Base-by-base conservation (phyloP, 2,888 invertebrate genomes). In the Exocentrus adspersus region DNA sequence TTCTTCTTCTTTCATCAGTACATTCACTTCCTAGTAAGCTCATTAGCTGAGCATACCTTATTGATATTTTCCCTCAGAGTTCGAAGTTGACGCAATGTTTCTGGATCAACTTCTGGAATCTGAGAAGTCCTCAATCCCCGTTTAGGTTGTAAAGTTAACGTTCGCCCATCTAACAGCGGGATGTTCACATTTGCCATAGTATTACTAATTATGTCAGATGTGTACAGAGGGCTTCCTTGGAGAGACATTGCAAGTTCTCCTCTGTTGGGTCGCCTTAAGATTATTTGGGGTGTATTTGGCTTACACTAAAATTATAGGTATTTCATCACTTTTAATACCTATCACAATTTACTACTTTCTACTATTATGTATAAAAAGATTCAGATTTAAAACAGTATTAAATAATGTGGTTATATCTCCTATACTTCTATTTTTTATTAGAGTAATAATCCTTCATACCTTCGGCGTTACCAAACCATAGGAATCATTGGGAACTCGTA, bases 191-290 rank as follows among this genome's bases (percentile, higher is more conserved):
- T 90, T 0, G 89, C 88, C 65, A 84, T 85, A 32, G 85, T 84
- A 14, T 88, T 87, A 0, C 83, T 79, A 1, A 80, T 69, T 9
- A 82, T 73, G 1, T 79, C 79, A 0, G 87, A 86, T 45, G 88
- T 87, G 79, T 89, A 81, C 43, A 90, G 82, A 0, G 90, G 90
- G 57, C 90, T 90, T 5, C 90, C 90, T 3, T 87, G 86, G 85
- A 89, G 86, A 61, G 90, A 90, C 1, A 90, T 83, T 6, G 88
- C 89, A 84, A 88, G 86, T 82, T 90, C 90, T 0, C 89, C 89
- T 67, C 85, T 84, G 1, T 86, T 84, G 24, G 89, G 89, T 69
- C 86, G 84, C 20, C 90, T 84, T 16, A 90, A 79, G 41, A 90
- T 80, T 19, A 88, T 86, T 74, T 89, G 80, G 0, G 90, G 86